Percentiles rank a stretch among this genome's conserved stretches.
Evolutionary conservation across 2,797 vertebrate genomes (phyloP).

Genomic region (Galago senegalensis): DNA sequence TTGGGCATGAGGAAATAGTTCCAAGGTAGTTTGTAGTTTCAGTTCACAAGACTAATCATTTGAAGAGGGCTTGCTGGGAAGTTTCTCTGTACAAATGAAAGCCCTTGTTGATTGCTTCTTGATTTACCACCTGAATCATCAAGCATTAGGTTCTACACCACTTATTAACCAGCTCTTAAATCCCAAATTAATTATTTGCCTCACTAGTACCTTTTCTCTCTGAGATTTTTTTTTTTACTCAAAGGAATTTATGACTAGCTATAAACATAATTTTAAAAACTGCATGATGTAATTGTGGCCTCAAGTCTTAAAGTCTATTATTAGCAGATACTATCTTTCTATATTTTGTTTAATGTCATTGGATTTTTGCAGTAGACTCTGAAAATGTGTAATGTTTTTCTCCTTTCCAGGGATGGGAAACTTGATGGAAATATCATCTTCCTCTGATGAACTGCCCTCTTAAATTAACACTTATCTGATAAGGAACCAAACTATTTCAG

Average conservation of each 20-base stretch:
- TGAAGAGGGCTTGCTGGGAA: not conserved
- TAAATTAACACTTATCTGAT: not conserved
- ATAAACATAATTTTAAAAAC: conserved; percentile 61
- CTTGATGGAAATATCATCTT: not conserved
- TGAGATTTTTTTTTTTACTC: not conserved
- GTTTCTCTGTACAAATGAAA: not conserved
- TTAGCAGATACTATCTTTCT: conserved; percentile 50
- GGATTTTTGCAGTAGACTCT: not conserved
- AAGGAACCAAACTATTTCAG: not conserved
- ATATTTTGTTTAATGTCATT: conserved; percentile 18
- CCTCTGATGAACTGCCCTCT: not conserved
- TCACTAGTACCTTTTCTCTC: not conserved
- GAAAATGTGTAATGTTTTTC: not conserved
- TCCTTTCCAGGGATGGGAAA: not conserved
- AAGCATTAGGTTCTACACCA: not conserved
- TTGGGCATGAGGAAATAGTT: not conserved
- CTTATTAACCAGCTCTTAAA: conserved; percentile 55
- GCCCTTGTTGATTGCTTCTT: not conserved
- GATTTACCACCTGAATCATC: not conserved
- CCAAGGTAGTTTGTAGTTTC: not conserved
- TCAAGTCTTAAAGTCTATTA: conserved; percentile 44
- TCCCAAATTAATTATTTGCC: not conserved
- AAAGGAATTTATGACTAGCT: conserved; percentile 53
- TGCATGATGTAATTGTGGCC: conserved; percentile 29
- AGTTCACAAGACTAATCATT: not conserved